Percentiles rank a stretch among this genome's conserved stretches.
These are phyloP conservation scores for Sesia bembeciformis DNA, from an alignment of 2,888 invertebrate species.

Conservation along the genomic window DNA sequence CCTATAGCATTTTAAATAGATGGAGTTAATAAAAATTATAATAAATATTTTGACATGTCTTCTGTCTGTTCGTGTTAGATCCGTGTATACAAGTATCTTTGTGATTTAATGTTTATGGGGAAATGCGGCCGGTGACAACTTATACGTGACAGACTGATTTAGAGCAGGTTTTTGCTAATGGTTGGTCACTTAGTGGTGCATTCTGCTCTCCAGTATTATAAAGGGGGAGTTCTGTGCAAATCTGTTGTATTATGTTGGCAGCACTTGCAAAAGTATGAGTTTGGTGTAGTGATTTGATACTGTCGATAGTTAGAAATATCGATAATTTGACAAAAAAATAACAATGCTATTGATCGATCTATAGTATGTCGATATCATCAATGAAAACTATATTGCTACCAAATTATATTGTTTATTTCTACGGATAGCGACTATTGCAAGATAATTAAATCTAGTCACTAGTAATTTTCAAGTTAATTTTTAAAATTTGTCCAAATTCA, in stretches of 20 bases:
- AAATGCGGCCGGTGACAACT: slow-evolving; percentile 39
- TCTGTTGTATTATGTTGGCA: background rate
- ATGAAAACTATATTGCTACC: too few species aligned
- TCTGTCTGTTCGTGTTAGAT: slow-evolving; percentile 54
- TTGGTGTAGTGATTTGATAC: too few species aligned
- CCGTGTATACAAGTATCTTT: slow-evolving; percentile 60
- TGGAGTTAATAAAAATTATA: slow-evolving; percentile 9
- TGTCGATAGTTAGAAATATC: too few species aligned
- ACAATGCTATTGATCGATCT: too few species aligned
- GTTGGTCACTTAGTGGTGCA: background rate
- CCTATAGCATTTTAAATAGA: slow-evolving; percentile 42
- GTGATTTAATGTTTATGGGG: slow-evolving; percentile 59
- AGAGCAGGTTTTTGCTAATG: slow-evolving; percentile 10
- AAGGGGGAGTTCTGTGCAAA: slow-evolving; percentile 31
- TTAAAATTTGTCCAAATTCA: too few species aligned
- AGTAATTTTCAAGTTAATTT: too few species aligned
- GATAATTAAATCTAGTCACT: too few species aligned
- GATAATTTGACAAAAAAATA: too few species aligned
- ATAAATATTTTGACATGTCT: slow-evolving; percentile 49
- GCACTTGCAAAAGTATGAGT: too few species aligned
- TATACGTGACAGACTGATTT: slow-evolving; percentile 53
- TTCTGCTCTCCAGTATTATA: slow-evolving; percentile 51
- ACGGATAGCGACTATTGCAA: too few species aligned
- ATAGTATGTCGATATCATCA: too few species aligned
- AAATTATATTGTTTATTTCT: too few species aligned